These are phyloP conservation scores for Phoebastria nigripes DNA, from an alignment of 2,797 vertebrate genomes.

Conservation along the genomic window DNA sequence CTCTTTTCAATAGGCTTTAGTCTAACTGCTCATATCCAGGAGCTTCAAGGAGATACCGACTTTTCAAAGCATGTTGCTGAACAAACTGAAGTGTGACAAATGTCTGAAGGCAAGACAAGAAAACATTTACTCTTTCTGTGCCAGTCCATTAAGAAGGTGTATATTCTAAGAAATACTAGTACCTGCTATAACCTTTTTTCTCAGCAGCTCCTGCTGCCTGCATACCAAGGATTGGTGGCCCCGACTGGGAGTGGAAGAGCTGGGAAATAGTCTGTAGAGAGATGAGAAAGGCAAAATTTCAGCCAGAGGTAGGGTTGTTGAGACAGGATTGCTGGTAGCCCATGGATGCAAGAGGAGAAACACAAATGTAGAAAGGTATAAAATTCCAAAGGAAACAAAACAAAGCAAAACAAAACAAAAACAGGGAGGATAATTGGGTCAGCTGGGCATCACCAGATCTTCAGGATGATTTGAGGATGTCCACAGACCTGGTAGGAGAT, in stretches of 20 bases:
- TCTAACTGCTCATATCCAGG: neutral
- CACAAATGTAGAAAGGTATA: neutral
- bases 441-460: neutral
- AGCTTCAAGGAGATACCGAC: neutral
- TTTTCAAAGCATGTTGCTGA: neutral
- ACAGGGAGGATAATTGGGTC: neutral
- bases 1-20: neutral
- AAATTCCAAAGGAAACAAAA: neutral
- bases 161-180: neutral
- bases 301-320: neutral
- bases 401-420: neutral
- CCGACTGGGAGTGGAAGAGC: accelerated
- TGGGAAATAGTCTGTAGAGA: neutral
- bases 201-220: neutral
- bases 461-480: neutral
- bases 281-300: neutral
- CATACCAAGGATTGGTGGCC: neutral
- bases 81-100: neutral
- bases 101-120: neutral
- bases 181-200: neutral
- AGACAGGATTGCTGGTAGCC: neutral
- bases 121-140: neutral
- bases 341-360: neutral
- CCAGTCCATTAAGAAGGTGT: neutral
- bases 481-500: neutral